Base-by-base conservation (phyloP, 2,113 vertebrate species). In the Paratilapia polleni region DNA sequence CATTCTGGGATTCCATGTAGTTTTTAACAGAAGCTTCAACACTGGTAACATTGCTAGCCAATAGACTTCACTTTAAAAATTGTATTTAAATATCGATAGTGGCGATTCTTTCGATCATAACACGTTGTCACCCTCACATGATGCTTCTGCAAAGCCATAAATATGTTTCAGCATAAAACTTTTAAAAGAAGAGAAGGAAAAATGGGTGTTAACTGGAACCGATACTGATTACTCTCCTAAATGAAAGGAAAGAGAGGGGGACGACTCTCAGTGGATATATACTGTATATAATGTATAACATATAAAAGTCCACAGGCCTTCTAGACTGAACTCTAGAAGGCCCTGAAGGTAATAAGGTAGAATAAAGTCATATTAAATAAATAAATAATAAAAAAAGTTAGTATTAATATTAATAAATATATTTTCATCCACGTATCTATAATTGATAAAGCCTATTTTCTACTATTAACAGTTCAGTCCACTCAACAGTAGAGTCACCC, bases 1-100 rank as follows among this genome's bases (percentile, higher is more conserved):
- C 73, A 88, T 88, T 83, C 19, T 94, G 94, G 92, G 91, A 88
- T 8, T 76, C 12, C 0, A 1, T 90, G 92, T 89, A 90, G 92
- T 93, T 17, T 84, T 82, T 57, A 11, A 4, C 43, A 10, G 66
- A 73, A 4, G 19, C 17, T 52, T 49, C 43, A 49, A 28, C 41
- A 13, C 63, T n/a, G n/a, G n/a, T n/a, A 24, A 2, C 9, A 2
- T 49, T 8, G 41, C 28, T 73, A 52, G 24, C 24, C 24, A 52
- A 49, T 1, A 24, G 17, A 54, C 52, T 34, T 52, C 28, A 54
- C 68, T n/a, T 0, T 36, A 36, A 36, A 36, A 7, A 2, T 36
- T 36, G 5, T 8, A 36, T 36, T 36, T 36, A 36, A 36, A 36
- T 8, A 17, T 31, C 0, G 20, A 73, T 1, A 52, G 43, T 49